Evolutionary conservation across 2,797 vertebrate genomes (phyloP), one percentile per base, ranked within the genome.

Genomic region (Urosaurus nigricauda): DNA sequence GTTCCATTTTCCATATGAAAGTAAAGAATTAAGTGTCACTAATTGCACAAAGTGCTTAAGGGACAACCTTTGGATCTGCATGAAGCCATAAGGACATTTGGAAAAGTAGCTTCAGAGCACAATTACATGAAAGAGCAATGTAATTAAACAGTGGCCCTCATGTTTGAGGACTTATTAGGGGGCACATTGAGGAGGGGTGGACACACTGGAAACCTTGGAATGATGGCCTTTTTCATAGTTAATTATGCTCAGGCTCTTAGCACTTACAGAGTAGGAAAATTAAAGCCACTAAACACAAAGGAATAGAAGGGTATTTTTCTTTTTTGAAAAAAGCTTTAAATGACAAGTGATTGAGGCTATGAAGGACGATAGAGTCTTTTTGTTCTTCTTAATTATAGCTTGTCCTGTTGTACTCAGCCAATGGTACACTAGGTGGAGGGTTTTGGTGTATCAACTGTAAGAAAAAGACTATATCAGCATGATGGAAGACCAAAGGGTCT

Each of bases 21-120:
- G 92, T 32, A 93, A 40, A 89, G 87, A 96, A 95, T 92, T 91
- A 95, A 94, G 92, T 87, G 85, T 56, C 86, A 92, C 86, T 96
- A 96, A 96, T 92, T 92, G 83, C 68, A 58, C 16, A 17, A 91
- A 95, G 84, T 90, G 91, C 83, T 89, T 75, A 95, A 93, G 87
- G 78, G 53, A 83, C 92, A 94, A 91, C 5, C 47, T 0, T 81
- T 90, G 86, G 70, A 94, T 95, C 86, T 88, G 95, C 92, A 92
- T 1, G 47, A 96, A 96, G 83, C 47, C 82, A 95, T 65, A 84
- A 95, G 65, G 74, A 91, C 83, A 90, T 93, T 95, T 94, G 92
- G 77, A 8, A 89, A 94, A 93, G 86, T 80, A 91, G 47, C 80
- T 91, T 95, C 82, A 88, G 80, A 90, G 58, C 86, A 89, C 91